A percentile compares a stretch with the other conserved stretches of the same genome.
phyloP scores from a whole-genome alignment of 2,888 invertebrate genomes.

The Campoletis raptor region DNA sequence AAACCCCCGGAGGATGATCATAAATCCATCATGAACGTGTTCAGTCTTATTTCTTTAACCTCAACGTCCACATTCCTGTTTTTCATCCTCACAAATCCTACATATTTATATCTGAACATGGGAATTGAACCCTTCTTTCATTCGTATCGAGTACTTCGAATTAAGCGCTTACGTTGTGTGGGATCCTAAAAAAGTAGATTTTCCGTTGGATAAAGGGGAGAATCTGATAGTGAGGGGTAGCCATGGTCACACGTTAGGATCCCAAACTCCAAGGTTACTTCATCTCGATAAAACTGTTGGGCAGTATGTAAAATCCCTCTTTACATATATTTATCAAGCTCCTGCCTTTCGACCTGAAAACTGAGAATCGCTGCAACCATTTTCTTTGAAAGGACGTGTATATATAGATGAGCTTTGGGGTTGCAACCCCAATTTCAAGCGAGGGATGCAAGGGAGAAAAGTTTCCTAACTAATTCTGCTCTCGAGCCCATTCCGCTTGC shows the following conservation, averaged over 20 bases:
- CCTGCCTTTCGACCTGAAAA: neutral
- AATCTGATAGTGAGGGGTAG: neutral
- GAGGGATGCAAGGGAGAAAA: neutral
- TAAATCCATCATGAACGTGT: conserved; percentile 78
- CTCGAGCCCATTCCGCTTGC: neutral
- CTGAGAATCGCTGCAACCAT: neutral
- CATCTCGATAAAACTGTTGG: conserved; percentile 75
- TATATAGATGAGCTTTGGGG: neutral
- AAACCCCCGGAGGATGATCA: conserved; percentile 74
- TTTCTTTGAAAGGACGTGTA: neutral
- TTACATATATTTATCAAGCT: conserved; percentile 67
- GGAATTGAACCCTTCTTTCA: neutral
- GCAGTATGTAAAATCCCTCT: conserved; percentile 76
- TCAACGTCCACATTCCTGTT: conserved; percentile 67
- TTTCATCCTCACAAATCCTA: conserved; percentile 8
- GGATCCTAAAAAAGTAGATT: conserved; percentile 68
- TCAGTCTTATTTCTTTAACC: conserved; percentile 72
- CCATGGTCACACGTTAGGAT: conserved; percentile 35
- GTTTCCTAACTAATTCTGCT: neutral
- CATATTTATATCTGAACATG: neutral
- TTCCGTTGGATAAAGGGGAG: conserved; percentile 63
- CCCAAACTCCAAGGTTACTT: conserved; percentile 68
- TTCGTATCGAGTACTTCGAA: neutral
- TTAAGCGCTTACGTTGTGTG: conserved; percentile 25
- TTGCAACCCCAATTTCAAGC: neutral